Evolutionary conservation across 2,888 invertebrate species (phyloP), one percentile per base, ranked within the genome.

Genomic region (Parasteatoda lunata): DNA sequence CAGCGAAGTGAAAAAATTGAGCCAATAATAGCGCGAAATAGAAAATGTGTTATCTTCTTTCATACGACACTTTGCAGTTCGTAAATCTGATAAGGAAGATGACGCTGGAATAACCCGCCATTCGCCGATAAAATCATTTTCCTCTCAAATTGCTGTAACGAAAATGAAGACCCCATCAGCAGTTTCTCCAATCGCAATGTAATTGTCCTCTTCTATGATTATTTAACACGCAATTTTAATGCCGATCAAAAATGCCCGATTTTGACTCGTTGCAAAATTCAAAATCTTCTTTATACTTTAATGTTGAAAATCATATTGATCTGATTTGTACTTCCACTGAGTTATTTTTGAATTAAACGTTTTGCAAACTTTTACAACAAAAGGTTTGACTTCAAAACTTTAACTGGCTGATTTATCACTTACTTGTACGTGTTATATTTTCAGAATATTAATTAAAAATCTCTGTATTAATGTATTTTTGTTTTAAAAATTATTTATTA

Each of bases 11-110:
- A 48, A 51, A 7, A 66, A 13, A 80, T 30, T 13, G 47, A 8
- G 8, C 65, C 65, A 59, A 59, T 59, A 59, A 59, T 59, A n/a
- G 9, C 47, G 5, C 30, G 59, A 48, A 30, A 59, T 59, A 8
- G 13, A 47, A 54, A 78, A 70, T 49, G 6, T 48, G 59, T 59
- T 59, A 59, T 78, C 45, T 47, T 64, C 66, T 49, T 65, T 52
- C 65, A 65, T n/a, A n/a, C 45, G 80, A 65, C 66, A 80, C 65
- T 80, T 80, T 65, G 47, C 80, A 80, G 73, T 65, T 80, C 80
- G 66, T 80, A 80, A 80, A 80, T 80, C 80, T 73, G 80, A 80
- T 80, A 80, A 72, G 52, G 80, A 72, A 64, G 68, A 30, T 68
- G 51, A 15, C n/a, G 80, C 47, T 30, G 45, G 72, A 80, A 80